Evolutionary conservation across 2,888 invertebrate genomes (phyloP), one percentile per base, ranked within the genome.

Genomic region (Strigamia crassipes): DNA sequence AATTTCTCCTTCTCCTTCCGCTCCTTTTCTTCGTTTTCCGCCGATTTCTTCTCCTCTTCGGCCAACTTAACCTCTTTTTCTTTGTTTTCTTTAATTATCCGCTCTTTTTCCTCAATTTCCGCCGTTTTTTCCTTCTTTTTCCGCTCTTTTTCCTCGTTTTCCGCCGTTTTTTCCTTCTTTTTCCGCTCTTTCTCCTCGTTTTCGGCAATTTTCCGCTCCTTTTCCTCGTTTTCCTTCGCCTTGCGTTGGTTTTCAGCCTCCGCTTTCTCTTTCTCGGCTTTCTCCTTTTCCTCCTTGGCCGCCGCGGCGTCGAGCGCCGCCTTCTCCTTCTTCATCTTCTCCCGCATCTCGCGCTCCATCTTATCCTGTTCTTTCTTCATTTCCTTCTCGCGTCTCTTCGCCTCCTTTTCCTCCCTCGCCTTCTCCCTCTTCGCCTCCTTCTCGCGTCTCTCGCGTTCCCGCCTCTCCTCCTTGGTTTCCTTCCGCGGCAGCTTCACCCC

Each of bases 211-310:
- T 79, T 80, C 79, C 34, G 34, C 6, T 41, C 83, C 83, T 83
- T 84, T 85, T 84, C 87, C 86, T 87, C 87, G 88, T 86, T 88
- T 88, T 86, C 87, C 87, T 85, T 87, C 87, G 84, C 86, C 90
- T 87, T 91, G 91, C 84, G 92, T 92, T 88, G 93, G 92, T 90
- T 94, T 73, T 27, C 84, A 51, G 23, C 82, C 78, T 79, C 83
- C 83, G n/a, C 13, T 9, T 51, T 78, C 10, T 73, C 73, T 73
- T 73, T 13, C 13, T 73, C 31, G 2, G 5, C 5, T 5, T 12
- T 78, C 27, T 34, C n/a, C 15, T 83, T 84, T 46, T 73, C 66
- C 15, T 73, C 73, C 27, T 81, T 42, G 10, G 31, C 38, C 51
- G 83, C 82, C 51, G 90, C 89, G 51, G 91, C 90, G 84, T 88